Evolutionary conservation across 2,797 vertebrate genomes (phyloP), one percentile per base, ranked within the genome.

Genomic region (Syngnathus acus): DNA sequence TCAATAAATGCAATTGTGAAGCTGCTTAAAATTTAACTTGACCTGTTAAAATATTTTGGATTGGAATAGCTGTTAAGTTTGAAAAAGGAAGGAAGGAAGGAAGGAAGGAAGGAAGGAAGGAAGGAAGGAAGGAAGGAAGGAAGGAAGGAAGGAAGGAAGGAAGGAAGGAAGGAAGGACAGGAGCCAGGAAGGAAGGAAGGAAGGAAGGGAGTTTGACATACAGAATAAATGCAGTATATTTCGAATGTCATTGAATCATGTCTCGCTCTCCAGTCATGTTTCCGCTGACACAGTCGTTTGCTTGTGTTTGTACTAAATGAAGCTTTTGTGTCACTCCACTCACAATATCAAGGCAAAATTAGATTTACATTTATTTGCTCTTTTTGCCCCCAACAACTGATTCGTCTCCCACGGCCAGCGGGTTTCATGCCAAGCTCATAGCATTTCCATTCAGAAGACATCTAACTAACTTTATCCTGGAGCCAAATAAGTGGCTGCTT

Each of bases 401-500:
- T 92, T 88, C 89, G 85, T 87, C 85, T 85, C 73, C 72, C 70
- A 75, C 84, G 82, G 80, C 82, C 80, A 54, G 61, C 2, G 77
- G 77, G 87, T 82, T 89, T 89, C 85, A 88, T 86, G 87, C 82
- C 86, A 88, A 69, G 89, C 83, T 86, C 58, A 14, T 88, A 87
- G 76, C 86, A 87, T 89, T 91, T 89, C 80, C 77, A 87, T 90
- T 88, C 87, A 69, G 77, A 74, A 85, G 86, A 83, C 86, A 82
- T 81, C 72, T 62, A 79, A 80, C 72, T 62, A 79, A 80, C 78
- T 86, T 84, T 81, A 86, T 89, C 87, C 85, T 74, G 83, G 68
- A 89, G 86, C 87, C 82, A 88, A 87, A 89, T 85, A 84, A 82
- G 84, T 83, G 82, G 82, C 79, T 82, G 82, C 81, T 81, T 88